Evolutionary conservation across 2,113 vertebrate species (phyloP).

Genomic region (Tragulus kanchil): DNA sequence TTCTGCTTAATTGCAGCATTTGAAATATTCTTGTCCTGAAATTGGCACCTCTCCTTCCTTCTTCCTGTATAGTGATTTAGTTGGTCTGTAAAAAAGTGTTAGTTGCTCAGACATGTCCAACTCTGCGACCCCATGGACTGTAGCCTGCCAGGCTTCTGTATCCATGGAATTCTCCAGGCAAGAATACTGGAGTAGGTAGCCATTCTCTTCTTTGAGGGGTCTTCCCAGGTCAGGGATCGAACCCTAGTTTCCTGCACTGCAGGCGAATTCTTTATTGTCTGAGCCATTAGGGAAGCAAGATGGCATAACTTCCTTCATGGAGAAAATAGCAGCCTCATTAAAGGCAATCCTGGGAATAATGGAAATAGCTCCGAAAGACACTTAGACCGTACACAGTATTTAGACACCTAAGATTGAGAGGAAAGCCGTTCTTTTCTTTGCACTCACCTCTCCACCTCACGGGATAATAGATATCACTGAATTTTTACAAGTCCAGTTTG

Average conservation of each 20-base stretch:
- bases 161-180: background rate
- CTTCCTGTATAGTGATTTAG: background rate
- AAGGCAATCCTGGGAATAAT: background rate
- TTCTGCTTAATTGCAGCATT: slow-evolving; percentile 24
- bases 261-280: background rate
- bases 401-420: background rate
- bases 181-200: background rate
- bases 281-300: background rate
- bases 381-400: background rate
- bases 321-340: slow-evolving; percentile 18
- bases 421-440: background rate
- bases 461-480: background rate
- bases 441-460: background rate
- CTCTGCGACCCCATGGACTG: background rate
- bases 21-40: slow-evolving; percentile 47
- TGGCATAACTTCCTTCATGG: slow-evolving; percentile 30
- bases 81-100: background rate
- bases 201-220: background rate
- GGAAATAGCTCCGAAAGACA: background rate
- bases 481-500: background rate
- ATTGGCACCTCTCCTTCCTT: background rate
- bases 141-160: background rate
- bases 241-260: background rate
- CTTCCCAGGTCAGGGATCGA: background rate
- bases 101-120: background rate